Evolutionary conservation across 2,888 invertebrate species (phyloP).

Genomic region (Philhelius pedissequus): DNA sequence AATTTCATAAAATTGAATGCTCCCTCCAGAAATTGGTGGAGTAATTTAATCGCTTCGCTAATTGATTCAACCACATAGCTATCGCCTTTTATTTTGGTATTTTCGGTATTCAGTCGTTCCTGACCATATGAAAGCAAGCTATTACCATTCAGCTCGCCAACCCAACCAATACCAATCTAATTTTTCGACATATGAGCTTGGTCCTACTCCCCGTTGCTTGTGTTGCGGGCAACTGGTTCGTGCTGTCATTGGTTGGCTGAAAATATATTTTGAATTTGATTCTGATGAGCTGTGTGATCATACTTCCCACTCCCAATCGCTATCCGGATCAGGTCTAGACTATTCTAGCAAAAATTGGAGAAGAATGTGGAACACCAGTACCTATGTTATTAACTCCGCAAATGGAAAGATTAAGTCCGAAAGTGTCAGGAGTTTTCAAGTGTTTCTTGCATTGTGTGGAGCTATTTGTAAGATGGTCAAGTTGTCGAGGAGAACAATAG

Average conservation of each 20-base stretch:
- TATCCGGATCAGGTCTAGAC: not conserved
- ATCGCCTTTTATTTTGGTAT: not conserved
- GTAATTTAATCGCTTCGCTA: slow-evolving; percentile 25
- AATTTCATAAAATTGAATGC: slow-evolving; percentile 22
- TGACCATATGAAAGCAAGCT: slow-evolving; percentile 15
- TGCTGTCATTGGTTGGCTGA: slow-evolving; percentile 9
- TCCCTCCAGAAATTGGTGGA: slow-evolving; percentile 1
- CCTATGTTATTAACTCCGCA: not conserved
- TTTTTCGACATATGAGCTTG: slow-evolving; percentile 38
- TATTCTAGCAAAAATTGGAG: slow-evolving; percentile 6
- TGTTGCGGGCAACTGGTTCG: slow-evolving; percentile 21
- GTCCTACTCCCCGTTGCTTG: slow-evolving; percentile 1
- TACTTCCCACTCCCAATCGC: not conserved
- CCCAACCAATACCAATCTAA: not conserved
- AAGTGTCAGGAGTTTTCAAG: not conserved
- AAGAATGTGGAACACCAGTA: not conserved
- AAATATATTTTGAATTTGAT: not conserved
- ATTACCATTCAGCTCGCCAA: not conserved
- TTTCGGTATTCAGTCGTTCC: not conserved
- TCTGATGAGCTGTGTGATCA: not conserved
- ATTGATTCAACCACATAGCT: slow-evolving; percentile 33
- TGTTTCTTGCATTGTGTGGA: slow-evolving; percentile 17
- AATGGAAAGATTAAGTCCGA: not conserved
- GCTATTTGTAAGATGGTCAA: slow-evolving; percentile 5
- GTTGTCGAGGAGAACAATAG: slow-evolving; percentile 12